Conservation (phyloP, 2,888 invertebrate species). For the Ochropleura plecta region DNA sequence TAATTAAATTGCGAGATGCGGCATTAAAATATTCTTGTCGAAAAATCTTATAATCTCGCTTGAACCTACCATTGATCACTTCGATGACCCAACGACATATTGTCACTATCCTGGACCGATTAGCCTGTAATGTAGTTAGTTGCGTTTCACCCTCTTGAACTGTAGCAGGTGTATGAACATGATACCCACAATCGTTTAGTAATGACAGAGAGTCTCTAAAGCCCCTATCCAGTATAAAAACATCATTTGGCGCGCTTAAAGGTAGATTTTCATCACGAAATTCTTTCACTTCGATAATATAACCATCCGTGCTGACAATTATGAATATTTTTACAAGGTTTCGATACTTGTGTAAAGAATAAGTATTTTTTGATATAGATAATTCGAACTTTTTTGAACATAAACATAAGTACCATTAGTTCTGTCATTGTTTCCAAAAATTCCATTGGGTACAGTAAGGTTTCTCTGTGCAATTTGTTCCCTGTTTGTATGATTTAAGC, state of each 20-base stretch:
- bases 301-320: background rate
- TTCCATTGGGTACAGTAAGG: no score
- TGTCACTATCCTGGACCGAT: constrained; percentile 1
- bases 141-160: constrained; percentile 4
- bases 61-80: background rate
- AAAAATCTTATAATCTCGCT: background rate
- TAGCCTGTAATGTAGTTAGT: background rate
- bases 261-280: constrained; percentile 1
- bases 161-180: background rate
- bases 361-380: background rate
- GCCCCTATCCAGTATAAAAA: background rate
- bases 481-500: background rate
- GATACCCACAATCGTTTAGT: constrained; percentile 1
- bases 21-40: background rate
- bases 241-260: background rate
- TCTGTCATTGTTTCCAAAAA: constrained; percentile 4
- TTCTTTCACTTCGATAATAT: constrained; percentile 10
- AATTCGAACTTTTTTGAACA: background rate
- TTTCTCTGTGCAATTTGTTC: background rate
- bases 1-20: constrained; percentile 1
- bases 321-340: constrained; percentile 3
- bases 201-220: constrained; percentile 4
- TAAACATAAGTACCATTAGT: constrained; percentile 6
- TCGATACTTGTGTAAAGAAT: background rate
- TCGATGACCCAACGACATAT: no score